A percentile compares a stretch with the other conserved stretches of the same genome.
These are phyloP conservation scores for Oncorhynchus keta DNA, from an alignment of 2,113 vertebrate species.

Conservation along the genomic window DNA sequence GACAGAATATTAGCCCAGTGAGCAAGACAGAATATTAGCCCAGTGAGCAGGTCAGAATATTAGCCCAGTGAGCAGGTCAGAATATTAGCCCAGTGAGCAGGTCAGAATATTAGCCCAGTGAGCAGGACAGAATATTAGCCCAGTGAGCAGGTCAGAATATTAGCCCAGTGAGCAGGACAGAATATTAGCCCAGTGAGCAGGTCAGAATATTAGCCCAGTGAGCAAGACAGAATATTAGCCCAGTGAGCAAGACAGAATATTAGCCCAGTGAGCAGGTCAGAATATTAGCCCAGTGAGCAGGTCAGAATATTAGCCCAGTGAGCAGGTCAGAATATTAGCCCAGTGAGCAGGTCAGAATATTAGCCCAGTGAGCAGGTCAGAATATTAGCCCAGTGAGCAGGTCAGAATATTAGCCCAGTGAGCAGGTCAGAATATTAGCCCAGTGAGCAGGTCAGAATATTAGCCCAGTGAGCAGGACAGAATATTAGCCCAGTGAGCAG, in stretches of 20 bases:
- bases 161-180: constrained; percentile 9
- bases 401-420: too few species aligned
- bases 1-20: not conserved
- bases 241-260: constrained; percentile 6
- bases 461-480: constrained; percentile 8
- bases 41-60: constrained; percentile 4
- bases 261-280: not conserved
- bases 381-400: too few species aligned
- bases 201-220: not conserved
- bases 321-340: constrained; percentile 5
- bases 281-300: constrained; percentile 8
- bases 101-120: constrained; percentile 4
- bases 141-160: constrained; percentile 7
- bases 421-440: not conserved
- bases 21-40: not conserved
- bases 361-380: not conserved
- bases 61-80: not conserved
- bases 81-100: not conserved
- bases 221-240: not conserved
- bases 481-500: constrained; percentile 19
- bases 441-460: constrained; percentile 7
- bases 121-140: not conserved
- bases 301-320: not conserved
- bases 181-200: constrained; percentile 19
- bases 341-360: not conserved